These are phyloP conservation scores for Eupithecia vulgata DNA, from an alignment of 2,888 invertebrate species.

Conservation along the genomic window DNA sequence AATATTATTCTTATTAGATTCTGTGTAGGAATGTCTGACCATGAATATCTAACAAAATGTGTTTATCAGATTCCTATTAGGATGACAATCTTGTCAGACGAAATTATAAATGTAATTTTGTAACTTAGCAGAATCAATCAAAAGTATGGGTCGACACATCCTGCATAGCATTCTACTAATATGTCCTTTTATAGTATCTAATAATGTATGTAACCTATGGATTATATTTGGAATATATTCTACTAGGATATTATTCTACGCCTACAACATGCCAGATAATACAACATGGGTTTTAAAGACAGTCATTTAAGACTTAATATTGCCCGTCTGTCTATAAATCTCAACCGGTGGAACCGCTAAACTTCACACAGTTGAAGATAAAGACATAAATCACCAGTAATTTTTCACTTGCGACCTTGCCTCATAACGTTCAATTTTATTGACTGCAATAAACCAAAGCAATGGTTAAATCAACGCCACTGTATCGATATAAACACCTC, in stretches of 20 bases:
- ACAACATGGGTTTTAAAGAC: background rate
- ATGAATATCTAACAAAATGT: background rate
- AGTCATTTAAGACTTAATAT: background rate
- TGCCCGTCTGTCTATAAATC: background rate
- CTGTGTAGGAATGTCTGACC: background rate
- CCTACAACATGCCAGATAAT: background rate
- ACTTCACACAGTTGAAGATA: conserved; percentile 62
- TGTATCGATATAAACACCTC: conserved; percentile 82
- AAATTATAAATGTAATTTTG: background rate
- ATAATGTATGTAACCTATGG: no score
- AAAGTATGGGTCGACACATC: background rate
- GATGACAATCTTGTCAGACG: background rate
- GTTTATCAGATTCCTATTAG: background rate
- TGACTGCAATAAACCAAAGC: conserved; percentile 83
- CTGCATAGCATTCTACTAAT: background rate
- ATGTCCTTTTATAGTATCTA: no score
- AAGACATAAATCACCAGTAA: conserved; percentile 78
- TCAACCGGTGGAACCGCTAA: conserved; percentile 49
- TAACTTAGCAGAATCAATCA: background rate
- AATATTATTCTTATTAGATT: background rate
- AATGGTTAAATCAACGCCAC: conserved; percentile 83
- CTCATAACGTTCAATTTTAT: conserved; percentile 84
- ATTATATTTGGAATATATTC: no score
- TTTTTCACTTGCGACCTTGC: conserved; percentile 82
- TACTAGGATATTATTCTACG: no score